A percentile compares a stretch with the other conserved stretches of the same genome.
These are phyloP conservation scores for Acanthaster planci DNA, from an alignment of 35 echinoderm and acorn worm species.

Conservation along the genomic window DNA sequence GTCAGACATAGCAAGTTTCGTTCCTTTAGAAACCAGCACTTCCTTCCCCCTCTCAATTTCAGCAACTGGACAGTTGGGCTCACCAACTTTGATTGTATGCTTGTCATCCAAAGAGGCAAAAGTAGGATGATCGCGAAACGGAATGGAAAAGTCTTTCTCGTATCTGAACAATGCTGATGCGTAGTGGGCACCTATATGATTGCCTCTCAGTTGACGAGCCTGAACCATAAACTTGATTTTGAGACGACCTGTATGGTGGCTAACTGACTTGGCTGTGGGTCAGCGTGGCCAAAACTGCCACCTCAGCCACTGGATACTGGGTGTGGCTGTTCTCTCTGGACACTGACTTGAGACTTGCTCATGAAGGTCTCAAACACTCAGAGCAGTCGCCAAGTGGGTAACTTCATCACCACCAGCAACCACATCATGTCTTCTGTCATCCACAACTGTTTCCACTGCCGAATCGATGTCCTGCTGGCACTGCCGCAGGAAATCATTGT, in stretches of 20 bases:
- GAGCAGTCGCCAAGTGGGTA: conserved; percentile 49
- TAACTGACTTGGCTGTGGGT: background rate
- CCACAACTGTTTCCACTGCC: conserved; percentile 45
- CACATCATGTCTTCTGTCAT: conserved; percentile 50
- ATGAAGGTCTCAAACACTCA: conserved; percentile 57
- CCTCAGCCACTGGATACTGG: conserved; percentile 52
- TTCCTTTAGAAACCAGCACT: conserved; percentile 40
- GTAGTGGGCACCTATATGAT: conserved; percentile 48
- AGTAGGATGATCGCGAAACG: conserved; percentile 27
- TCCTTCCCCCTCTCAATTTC: conserved; percentile 61
- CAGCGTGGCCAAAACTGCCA: conserved; percentile 58
- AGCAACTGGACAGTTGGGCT: conserved; percentile 54
- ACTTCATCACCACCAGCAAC: conserved; percentile 31
- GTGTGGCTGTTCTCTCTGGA: conserved; percentile 14
- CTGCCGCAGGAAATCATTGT: conserved; percentile 23
- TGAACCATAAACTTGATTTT: conserved; percentile 61
- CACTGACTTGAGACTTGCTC: conserved; percentile 40
- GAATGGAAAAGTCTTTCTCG: conserved; percentile 55
- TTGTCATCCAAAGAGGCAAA: conserved; percentile 71
- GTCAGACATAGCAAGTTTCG: conserved; percentile 33
- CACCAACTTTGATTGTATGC: conserved; percentile 68
- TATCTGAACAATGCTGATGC: conserved; percentile 60
- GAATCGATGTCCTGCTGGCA: conserved; percentile 33
- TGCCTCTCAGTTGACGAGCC: conserved; percentile 36
- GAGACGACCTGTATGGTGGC: conserved; percentile 29